Conservation (phyloP, 2,797 vertebrate species). For the Glossophaga mutica region DNA sequence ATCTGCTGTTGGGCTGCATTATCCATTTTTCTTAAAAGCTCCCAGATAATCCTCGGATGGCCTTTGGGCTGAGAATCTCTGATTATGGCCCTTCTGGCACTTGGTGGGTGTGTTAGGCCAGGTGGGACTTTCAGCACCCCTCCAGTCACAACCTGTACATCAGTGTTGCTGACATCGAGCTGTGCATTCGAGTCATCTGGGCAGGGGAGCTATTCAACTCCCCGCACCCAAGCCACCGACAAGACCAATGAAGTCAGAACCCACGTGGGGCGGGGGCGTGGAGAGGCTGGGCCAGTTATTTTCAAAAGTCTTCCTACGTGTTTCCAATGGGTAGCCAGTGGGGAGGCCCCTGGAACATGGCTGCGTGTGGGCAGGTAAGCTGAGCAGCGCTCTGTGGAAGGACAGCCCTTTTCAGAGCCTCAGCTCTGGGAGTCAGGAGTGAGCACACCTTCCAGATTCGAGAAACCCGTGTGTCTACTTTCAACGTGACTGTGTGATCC, state of each 20-base stretch:
- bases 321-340: neutral
- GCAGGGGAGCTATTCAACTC: neutral
- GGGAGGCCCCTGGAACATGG: neutral
- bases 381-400: constrained; percentile 2
- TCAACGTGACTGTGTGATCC: constrained; percentile 73
- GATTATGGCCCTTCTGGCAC: neutral
- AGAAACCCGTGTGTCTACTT: constrained; percentile 74
- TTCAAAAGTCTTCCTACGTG: neutral
- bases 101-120: neutral
- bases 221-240: too few relatives aligned
- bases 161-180: neutral
- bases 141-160: neutral
- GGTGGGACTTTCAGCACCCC: neutral
- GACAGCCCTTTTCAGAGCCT: constrained; percentile 17
- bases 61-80: neutral
- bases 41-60: neutral
- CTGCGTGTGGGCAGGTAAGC: rapidly evolving
- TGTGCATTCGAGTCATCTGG: too few relatives aligned
- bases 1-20: neutral
- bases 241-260: neutral
- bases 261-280: rapidly evolving
- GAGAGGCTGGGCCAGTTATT: neutral
- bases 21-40: neutral
- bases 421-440: constrained; percentile 70
- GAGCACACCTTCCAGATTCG: constrained; percentile 74